Base-by-base conservation (phyloP, 2,113 vertebrate species). In the Hemiscyllium ocellatum region DNA sequence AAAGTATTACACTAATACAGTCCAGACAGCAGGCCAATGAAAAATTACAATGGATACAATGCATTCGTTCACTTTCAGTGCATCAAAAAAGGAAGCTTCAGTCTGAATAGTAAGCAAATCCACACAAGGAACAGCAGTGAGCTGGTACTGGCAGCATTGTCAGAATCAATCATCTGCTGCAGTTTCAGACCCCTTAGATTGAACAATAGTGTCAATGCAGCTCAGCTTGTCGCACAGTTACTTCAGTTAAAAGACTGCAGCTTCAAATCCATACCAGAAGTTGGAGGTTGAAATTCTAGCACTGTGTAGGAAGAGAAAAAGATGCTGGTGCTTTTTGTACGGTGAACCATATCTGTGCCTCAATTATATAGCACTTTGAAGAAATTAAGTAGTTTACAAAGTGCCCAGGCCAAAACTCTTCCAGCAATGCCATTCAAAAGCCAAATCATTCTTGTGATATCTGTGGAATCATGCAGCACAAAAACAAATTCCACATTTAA, bases 211-310 rank as follows among this genome's bases (percentile, higher is more conserved):
- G 33, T 13, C 56, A 61, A 65, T 4, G 15, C 65, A 13, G 56
- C 29, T 91, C 13, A 91, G 87, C 56, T 91, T 91, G 56, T 29
- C 3, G 24, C 86, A 89, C 24, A 50, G 12, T 37, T n/a, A 3
- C 15, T 13, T 91, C 33, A n/a, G 15, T 20, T 93, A 17, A 93
- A 93, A 93, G n/a, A 47, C 20, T 37, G 56, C n/a, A 7, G 61
- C 17, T 66, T 93, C 89, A 93, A 93, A 93, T 93, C 56, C 89
- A 66, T 93, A 93, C 15, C 52, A 90, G 26, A 90, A 33, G 52
- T 17, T 90, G 66, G 4, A 66, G 15, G 61, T n/a, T 90, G 52
- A 56, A 61, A 90, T 61, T 90, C 52, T 90, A 33, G 2, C 33
- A 15, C 66, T 2, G 15, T 29, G n/a, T 24, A 91, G 87, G 56